Conservation (phyloP, 1,140 invertebrate species). For the Drosophila leontia region DNA sequence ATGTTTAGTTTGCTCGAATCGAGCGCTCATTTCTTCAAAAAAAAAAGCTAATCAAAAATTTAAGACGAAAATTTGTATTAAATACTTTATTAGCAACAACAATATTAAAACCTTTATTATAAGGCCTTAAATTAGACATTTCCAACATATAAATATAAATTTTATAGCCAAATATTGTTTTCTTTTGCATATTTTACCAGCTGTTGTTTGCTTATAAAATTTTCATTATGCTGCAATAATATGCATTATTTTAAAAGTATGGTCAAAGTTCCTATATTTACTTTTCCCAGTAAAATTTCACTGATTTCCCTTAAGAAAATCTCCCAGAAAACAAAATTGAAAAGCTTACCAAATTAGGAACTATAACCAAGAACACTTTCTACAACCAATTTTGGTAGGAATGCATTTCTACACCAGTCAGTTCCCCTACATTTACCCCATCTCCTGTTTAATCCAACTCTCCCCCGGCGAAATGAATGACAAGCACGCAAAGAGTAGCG, state of each 20-base stretch:
- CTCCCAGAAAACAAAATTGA: background rate
- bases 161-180: background rate
- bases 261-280: background rate
- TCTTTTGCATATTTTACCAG: background rate
- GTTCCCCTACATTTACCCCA: background rate
- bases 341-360: slow-evolving; percentile 13
- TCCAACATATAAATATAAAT: background rate
- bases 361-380: slow-evolving; percentile 40
- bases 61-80: too few species aligned
- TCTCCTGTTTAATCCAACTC: background rate
- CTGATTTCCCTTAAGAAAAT: slow-evolving; percentile 9
- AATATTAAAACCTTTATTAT: too few species aligned
- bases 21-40: too few species aligned
- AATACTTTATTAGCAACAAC: too few species aligned
- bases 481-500: slow-evolving; percentile 41
- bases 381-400: slow-evolving; percentile 30
- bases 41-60: too few species aligned
- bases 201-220: background rate
- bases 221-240: too few species aligned
- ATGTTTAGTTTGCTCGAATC: slow-evolving; percentile 6
- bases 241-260: background rate
- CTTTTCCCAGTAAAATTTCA: slow-evolving; percentile 8
- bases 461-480: slow-evolving; percentile 14
- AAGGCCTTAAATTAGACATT: background rate
- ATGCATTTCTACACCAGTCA: slow-evolving; percentile 30